Conservation (phyloP, 1,140 invertebrate genomes). For the Bradysia coprophila region DNA sequence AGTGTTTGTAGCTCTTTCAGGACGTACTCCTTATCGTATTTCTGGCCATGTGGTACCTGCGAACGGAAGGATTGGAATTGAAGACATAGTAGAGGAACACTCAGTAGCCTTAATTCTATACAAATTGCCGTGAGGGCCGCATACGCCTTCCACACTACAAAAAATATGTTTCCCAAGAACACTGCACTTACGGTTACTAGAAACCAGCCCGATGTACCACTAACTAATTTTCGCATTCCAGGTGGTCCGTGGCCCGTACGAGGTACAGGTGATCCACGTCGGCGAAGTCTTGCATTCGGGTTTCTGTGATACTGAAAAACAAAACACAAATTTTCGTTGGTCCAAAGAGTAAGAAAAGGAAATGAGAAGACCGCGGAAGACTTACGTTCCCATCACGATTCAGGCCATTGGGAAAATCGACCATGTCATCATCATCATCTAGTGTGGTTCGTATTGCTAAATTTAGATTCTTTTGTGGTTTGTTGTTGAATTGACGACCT, state of each 20-base stretch:
- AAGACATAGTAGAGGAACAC: background rate
- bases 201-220: constrained; percentile 33
- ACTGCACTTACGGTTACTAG: constrained; percentile 27
- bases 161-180: too few species aligned
- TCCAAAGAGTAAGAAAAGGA: background rate
- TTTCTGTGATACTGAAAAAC: constrained; percentile 11
- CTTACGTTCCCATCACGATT: constrained; percentile 10
- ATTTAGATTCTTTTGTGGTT: too few species aligned
- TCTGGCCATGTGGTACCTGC: constrained; percentile 48
- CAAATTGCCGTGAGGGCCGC: too few species aligned
- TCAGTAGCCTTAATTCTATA: too few species aligned
- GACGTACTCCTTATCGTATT: constrained; percentile 49
- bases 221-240: constrained; percentile 19
- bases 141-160: too few species aligned
- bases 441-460: constrained; percentile 23
- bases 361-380: too few species aligned
- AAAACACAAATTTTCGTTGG: background rate
- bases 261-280: constrained; percentile 26
- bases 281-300: constrained; percentile 16
- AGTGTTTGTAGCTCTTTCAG: constrained; percentile 35
- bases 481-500: too few species aligned
- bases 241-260: constrained; percentile 10
- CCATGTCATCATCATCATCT: constrained; percentile 37
- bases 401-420: constrained; percentile 14
- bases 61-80: constrained; percentile 2